A percentile compares a stretch with the other conserved stretches of the same genome.
Evolutionary conservation across 2,113 vertebrate species (phyloP).

Genomic region (Trichomycterus rosablanca): DNA sequence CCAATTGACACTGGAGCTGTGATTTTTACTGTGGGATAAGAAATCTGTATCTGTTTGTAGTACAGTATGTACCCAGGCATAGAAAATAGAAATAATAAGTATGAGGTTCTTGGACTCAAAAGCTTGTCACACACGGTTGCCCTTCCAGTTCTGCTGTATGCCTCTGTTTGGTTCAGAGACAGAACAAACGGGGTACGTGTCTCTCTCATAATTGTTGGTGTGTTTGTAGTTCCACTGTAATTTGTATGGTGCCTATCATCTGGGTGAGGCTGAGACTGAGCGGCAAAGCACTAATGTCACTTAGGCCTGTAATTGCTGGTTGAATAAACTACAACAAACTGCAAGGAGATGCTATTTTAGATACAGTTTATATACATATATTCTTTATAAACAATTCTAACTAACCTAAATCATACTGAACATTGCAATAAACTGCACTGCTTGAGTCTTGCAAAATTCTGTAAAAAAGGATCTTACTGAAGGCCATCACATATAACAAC

Average conservation of each 20-base stretch:
- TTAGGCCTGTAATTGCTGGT: constrained; percentile 39
- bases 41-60: constrained; percentile 4
- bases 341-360: constrained; percentile 19
- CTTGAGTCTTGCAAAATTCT: not conserved
- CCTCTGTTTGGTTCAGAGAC: not conserved
- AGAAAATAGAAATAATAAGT: constrained; percentile 20
- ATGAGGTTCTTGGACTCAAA: not conserved
- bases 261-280: constrained; percentile 41
- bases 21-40: no score
- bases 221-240: constrained; percentile 51
- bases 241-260: constrained; percentile 56
- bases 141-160: not conserved
- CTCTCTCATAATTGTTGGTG: constrained; percentile 45
- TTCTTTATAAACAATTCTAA: not conserved
- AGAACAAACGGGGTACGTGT: not conserved
- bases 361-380: constrained; percentile 4
- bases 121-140: not conserved
- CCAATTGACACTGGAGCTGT: no score
- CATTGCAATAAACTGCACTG: not conserved
- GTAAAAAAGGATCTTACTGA: constrained; percentile 18
- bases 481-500: constrained; percentile 8
- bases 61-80: not conserved
- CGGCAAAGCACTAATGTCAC: constrained; percentile 35
- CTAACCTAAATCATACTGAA: not conserved
- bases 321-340: constrained; percentile 26